These are phyloP conservation scores for Calycopis cecrops DNA, from an alignment of 1,140 invertebrate genomes.

Conservation along the genomic window DNA sequence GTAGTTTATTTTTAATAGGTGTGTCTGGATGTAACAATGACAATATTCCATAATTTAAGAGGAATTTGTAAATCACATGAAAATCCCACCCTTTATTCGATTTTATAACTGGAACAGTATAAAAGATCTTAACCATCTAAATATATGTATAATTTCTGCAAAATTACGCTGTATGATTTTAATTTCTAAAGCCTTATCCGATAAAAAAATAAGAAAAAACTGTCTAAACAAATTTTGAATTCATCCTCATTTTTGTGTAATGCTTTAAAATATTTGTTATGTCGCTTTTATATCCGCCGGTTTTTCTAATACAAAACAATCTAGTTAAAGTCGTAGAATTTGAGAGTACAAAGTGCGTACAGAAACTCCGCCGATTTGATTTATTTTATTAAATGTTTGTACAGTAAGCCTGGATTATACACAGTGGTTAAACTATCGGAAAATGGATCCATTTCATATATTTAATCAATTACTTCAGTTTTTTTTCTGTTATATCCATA, in stretches of 20 bases:
- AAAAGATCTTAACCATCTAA: too few relatives aligned
- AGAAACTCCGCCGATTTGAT: slow-evolving; percentile 1
- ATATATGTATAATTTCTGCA: too few relatives aligned
- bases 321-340: slow-evolving; percentile 4
- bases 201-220: background rate
- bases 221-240: background rate
- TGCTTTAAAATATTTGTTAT: slow-evolving; percentile 11
- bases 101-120: too few relatives aligned
- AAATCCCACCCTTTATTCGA: slow-evolving; percentile 2
- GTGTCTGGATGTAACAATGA: slow-evolving; percentile 14
- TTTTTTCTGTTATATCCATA: too few relatives aligned
- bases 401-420: too few relatives aligned
- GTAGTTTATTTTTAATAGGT: slow-evolving; percentile 22
- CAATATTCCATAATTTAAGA: slow-evolving; percentile 13
- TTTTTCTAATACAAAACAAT: slow-evolving; percentile 3
- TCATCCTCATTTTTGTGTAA: slow-evolving; percentile 6
- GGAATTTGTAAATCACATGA: slow-evolving; percentile 8
- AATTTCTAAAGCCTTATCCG: too few relatives aligned
- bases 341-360: slow-evolving; percentile 7
- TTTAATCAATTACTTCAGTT: too few relatives aligned
- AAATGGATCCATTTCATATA: too few relatives aligned
- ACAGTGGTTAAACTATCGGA: too few relatives aligned
- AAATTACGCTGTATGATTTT: too few relatives aligned
- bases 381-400: background rate
- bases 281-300: background rate